Conservation (phyloP, 2,797 vertebrate species). For the Neosilurus hyrtlii region DNA sequence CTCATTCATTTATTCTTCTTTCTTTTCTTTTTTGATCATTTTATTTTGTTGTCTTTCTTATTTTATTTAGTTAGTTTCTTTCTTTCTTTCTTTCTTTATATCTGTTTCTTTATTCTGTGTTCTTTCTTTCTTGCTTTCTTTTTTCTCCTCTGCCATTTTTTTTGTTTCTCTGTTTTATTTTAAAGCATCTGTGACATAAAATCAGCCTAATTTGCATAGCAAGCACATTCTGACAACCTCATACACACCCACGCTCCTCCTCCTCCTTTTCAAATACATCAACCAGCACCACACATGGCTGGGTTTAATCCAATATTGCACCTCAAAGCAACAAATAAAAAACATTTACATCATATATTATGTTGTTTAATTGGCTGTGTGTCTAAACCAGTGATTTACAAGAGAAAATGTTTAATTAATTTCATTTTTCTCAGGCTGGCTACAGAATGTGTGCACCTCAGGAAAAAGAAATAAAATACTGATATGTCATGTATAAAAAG, state of each 20-base stretch:
- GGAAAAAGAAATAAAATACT: background rate
- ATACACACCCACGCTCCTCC: conserved; percentile 11
- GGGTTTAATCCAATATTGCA: conserved; percentile 36
- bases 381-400: conserved; percentile 14
- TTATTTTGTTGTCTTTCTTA: background rate
- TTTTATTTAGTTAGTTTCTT: background rate
- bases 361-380: background rate
- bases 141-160: background rate
- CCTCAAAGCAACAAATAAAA: background rate
- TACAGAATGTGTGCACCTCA: background rate
- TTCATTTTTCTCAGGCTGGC: background rate
- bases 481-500: background rate
- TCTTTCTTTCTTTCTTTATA: background rate
- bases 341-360: conserved; percentile 8
- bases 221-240: conserved; percentile 29
- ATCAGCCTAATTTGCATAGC: conserved; percentile 27
- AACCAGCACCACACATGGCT: conserved; percentile 9
- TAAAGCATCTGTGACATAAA: background rate
- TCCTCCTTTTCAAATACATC: conserved; percentile 9
- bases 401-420: background rate
- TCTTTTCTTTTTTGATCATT: background rate
- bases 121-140: background rate
- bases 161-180: background rate
- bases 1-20: background rate
- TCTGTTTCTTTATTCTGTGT: background rate